Evolutionary conservation across 2,797 vertebrate genomes (phyloP).

Genomic region (Mormyrops boulengeri): DNA sequence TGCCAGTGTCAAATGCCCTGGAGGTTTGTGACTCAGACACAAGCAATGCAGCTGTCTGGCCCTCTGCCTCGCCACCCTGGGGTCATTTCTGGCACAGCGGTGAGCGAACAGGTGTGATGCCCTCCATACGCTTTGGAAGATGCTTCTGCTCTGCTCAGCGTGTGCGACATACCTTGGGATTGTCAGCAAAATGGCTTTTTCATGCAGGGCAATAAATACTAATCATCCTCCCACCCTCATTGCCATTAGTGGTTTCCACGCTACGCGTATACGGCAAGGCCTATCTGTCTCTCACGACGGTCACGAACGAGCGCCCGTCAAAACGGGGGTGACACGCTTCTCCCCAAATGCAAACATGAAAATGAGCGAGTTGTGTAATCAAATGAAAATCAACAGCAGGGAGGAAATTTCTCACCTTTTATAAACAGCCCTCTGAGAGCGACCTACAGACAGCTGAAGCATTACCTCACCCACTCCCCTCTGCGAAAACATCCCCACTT

Average conservation of each 20-base stretch:
- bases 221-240: not conserved
- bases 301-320: conserved; percentile 31
- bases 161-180: not conserved
- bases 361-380: conserved; percentile 35
- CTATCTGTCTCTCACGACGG: conserved; percentile 23
- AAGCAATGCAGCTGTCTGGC: not conserved
- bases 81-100: not conserved
- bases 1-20: not conserved
- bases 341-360: conserved; percentile 37
- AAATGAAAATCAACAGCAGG: conserved; percentile 33
- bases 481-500: conserved; percentile 51
- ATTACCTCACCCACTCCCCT: conserved; percentile 49
- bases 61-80: not conserved
- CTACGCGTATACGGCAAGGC: conserved; percentile 12
- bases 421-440: conserved; percentile 37
- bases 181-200: not conserved
- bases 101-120: not conserved
- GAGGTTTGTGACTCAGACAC: not conserved
- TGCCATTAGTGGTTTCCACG: not conserved
- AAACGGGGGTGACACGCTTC: conserved; percentile 38
- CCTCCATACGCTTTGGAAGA: not conserved
- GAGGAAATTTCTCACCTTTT: conserved; percentile 45
- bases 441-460: conserved; percentile 45
- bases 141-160: not conserved
- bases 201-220: not conserved